phyloP scores from a whole-genome alignment of 2,888 invertebrate species.

The Scaptodrosophila latifasciaeformis region DNA sequence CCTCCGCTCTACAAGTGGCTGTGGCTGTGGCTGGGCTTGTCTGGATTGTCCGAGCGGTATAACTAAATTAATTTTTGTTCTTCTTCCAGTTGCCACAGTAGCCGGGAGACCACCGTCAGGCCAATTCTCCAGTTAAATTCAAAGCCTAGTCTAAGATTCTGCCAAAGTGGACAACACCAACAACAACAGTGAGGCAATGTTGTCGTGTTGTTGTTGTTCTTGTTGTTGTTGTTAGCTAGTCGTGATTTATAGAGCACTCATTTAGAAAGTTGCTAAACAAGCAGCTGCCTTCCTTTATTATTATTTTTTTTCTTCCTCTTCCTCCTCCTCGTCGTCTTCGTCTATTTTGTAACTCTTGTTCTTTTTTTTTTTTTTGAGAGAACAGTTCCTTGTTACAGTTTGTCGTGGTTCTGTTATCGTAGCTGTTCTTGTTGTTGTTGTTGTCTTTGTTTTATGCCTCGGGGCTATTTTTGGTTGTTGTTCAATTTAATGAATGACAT shows the following conservation, averaged over 20 bases:
- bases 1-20: slow-evolving; percentile 44
- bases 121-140: no score
- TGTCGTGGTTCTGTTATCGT: slow-evolving; percentile 43
- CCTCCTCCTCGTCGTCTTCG: background rate
- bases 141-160: slow-evolving; percentile 44
- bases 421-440: slow-evolving; percentile 8
- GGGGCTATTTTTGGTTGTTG: slow-evolving; percentile 41
- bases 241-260: slow-evolving; percentile 70
- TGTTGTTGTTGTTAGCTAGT: slow-evolving; percentile 30
- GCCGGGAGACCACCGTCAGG: no score
- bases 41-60: slow-evolving; percentile 61
- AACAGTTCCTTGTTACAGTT: slow-evolving; percentile 66
- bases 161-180: background rate
- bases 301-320: no score
- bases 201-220: slow-evolving; percentile 5
- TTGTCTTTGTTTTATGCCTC: slow-evolving; percentile 25
- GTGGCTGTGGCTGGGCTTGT: no score
- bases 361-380: slow-evolving; percentile 2
- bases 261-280: slow-evolving; percentile 65
- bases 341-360: background rate
- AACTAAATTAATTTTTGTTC: slow-evolving; percentile 58
- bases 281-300: slow-evolving; percentile 39
- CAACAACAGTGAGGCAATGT: background rate
- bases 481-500: slow-evolving; percentile 61
- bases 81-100: slow-evolving; percentile 6